Evolutionary conservation across 2,888 invertebrate species (phyloP), one percentile per base, ranked within the genome.

Genomic region (Barypeithes pellucidus): DNA sequence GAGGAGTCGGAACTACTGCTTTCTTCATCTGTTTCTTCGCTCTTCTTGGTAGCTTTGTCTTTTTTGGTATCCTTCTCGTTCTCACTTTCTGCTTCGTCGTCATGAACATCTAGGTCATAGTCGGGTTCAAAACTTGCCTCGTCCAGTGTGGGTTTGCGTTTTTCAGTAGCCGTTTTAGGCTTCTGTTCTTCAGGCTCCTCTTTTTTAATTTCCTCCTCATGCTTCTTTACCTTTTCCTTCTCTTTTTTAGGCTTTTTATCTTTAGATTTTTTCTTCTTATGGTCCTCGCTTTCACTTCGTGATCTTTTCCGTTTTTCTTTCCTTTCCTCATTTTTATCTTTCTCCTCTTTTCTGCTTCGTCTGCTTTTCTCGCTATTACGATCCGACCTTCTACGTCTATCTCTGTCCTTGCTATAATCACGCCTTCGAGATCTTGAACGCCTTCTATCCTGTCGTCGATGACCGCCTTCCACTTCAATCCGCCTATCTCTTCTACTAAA

Each of bases 81-180:
- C 1, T 81, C 80, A 12, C 77, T 79, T 39, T 79, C 80, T 39
- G 90, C 90, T 12, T 88, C 89, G 74, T 92, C 91, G 1, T 87
- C 86, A 78, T 92, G 92, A 18, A 87, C 89, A 73, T 92, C 92
- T 4, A 91, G 88, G 77, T 93, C 93, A 83, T 93, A 93, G 82
- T 93, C 93, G 0, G 93, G 93, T 80, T 92, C 93, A 81, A 93
- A 93, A 81, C 88, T 91, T 0, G 92, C 90, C 85, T 94, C 94
- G 79, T 93, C 93, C 47, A 93, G 85, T 5, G 90, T 89, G 8
- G 91, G 89, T 80, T 92, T 91, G 78, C 93, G 91, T 76, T 91
- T 79, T 75, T 82, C 82, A 20, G 83, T 81, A 0, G 80, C 74
- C 9, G 80, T 72, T 77, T 86, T 86, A 50, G 82, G 83, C 75